Conservation (phyloP, 2,797 vertebrate genomes). For the Euthynnus affinis region DNA sequence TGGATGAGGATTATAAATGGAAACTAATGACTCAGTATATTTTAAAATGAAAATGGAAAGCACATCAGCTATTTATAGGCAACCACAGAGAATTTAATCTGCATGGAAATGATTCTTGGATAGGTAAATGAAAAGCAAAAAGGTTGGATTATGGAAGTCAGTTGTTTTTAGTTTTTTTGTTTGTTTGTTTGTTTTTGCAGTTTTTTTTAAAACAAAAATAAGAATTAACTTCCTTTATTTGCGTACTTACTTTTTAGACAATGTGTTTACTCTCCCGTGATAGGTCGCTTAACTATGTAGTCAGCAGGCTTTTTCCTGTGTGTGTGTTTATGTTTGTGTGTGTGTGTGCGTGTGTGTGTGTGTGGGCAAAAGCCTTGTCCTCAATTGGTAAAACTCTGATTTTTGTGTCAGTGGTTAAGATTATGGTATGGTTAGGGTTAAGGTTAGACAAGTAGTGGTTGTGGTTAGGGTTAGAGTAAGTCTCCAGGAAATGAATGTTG, state of each 20-base stretch:
- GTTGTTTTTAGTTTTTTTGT: too few species aligned
- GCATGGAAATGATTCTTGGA: conserved; percentile 16
- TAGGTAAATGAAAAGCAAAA: neutral
- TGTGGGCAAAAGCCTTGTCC: too few species aligned
- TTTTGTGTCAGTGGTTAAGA: too few species aligned
- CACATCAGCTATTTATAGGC: conserved; percentile 47
- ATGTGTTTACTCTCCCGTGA: conserved; percentile 4
- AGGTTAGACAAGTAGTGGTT: too few species aligned
- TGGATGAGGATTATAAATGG: conserved; percentile 27
- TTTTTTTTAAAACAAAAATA: neutral
- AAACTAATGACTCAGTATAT: conserved; percentile 15
- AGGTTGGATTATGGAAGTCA: neutral
- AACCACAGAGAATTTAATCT: neutral
- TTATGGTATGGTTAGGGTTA: too few species aligned
- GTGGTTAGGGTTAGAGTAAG: too few species aligned
- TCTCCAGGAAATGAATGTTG: too few species aligned
- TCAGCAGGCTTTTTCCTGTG: neutral
- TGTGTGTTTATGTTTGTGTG: too few species aligned
- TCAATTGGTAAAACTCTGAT: too few species aligned
- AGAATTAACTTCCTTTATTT: neutral
- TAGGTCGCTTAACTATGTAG: neutral
- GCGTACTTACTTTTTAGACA: neutral
- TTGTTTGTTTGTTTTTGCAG: neutral
- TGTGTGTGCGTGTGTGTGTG: too few species aligned
- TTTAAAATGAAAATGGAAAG: conserved; percentile 26